Conservation (phyloP, 2,888 invertebrate species). For the Hyalella azteca region DNA sequence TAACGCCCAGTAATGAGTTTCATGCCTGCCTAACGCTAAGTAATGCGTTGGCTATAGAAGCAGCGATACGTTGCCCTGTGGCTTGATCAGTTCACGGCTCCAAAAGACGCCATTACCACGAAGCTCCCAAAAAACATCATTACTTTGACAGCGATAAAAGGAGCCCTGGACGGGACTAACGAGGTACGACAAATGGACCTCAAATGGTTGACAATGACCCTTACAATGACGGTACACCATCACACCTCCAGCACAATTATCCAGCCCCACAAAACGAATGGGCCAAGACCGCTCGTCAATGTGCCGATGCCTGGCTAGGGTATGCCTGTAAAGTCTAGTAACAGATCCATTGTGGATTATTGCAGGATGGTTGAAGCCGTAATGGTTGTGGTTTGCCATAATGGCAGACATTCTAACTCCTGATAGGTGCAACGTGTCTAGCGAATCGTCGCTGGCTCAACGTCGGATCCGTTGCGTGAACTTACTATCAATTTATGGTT, state of each 20-base stretch:
- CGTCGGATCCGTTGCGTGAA: not conserved
- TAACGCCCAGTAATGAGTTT: too few relatives aligned
- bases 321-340: too few relatives aligned
- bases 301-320: too few relatives aligned
- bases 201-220: slow-evolving; percentile 15
- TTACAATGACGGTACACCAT: not conserved
- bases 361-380: too few relatives aligned
- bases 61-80: too few relatives aligned
- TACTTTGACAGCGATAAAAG: slow-evolving; percentile 37
- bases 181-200: slow-evolving; percentile 25
- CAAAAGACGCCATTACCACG: slow-evolving; percentile 28
- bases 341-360: too few relatives aligned
- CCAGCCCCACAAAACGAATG: too few relatives aligned
- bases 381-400: slow-evolving; percentile 19
- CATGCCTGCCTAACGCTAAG: too few relatives aligned
- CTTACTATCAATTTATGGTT: slow-evolving; percentile 25
- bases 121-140: slow-evolving; percentile 35
- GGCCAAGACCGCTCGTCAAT: too few relatives aligned
- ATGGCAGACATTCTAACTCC: not conserved
- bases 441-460: slow-evolving; percentile 1
- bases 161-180: slow-evolving; percentile 32
- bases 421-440: not conserved
- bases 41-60: too few relatives aligned
- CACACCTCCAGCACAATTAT: slow-evolving; percentile 15
- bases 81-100: slow-evolving; percentile 14